Percentiles rank a stretch among this genome's conserved stretches.
phyloP scores from a whole-genome alignment of 2,113 vertebrate species.

The Vulpes lagopus region DNA sequence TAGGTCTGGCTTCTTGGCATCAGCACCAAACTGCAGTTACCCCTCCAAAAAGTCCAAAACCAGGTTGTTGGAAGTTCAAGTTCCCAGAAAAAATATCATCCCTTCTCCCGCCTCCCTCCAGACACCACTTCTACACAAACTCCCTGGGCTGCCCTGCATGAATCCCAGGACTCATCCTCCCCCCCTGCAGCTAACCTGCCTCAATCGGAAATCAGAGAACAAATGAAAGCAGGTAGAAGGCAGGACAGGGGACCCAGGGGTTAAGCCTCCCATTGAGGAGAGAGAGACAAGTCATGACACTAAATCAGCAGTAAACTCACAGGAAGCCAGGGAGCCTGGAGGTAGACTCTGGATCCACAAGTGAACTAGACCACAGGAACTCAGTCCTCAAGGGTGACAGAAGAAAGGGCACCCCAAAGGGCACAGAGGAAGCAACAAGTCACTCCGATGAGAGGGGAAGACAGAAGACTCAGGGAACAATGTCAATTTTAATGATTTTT shows the following conservation, averaged over 20 bases:
- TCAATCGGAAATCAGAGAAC: background rate
- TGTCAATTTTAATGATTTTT: background rate
- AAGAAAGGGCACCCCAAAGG: background rate
- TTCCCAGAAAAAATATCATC: background rate
- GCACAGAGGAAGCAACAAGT: background rate
- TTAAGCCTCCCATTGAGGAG: background rate
- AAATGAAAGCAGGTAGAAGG: background rate
- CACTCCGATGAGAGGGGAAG: background rate
- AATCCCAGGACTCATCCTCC: background rate
- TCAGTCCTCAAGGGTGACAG: background rate
- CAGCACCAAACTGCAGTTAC: background rate
- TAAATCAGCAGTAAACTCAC: background rate
- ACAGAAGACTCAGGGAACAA: background rate
- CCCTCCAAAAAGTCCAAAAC: background rate
- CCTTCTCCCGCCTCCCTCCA: background rate
- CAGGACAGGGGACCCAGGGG: background rate
- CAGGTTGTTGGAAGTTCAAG: background rate
- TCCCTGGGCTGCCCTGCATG: background rate
- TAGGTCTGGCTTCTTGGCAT: background rate
- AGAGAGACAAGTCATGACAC: background rate
- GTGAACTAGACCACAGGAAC: background rate
- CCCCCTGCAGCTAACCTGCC: background rate
- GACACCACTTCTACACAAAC: background rate
- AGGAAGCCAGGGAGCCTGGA: background rate
- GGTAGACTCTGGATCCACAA: slow-evolving; percentile 4